phyloP scores from a whole-genome alignment of 2,888 invertebrate genomes.

The Synergus gifuensis region DNA sequence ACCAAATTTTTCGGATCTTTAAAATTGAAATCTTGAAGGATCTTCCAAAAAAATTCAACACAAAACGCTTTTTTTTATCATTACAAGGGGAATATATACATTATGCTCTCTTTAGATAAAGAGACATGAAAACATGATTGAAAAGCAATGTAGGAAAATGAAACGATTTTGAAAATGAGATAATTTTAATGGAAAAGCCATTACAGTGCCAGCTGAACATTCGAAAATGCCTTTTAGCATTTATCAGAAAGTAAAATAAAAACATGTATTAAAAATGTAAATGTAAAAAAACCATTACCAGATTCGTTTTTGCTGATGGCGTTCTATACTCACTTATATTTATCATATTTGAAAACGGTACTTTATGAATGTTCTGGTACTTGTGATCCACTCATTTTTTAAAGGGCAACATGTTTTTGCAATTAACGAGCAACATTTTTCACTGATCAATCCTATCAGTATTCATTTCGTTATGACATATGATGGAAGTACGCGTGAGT shows the following conservation, averaged over 20 bases:
- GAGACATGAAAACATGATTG: not conserved
- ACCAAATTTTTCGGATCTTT: not conserved
- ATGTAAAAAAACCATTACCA: slow-evolving; percentile 5
- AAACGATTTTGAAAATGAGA: not conserved
- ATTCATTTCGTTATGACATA: not conserved
- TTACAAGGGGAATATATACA: not conserved
- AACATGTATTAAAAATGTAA: slow-evolving; percentile 22
- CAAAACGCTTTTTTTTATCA: not conserved
- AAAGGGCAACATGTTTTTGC: slow-evolving; percentile 19
- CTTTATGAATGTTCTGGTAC: not conserved
- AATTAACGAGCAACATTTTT: slow-evolving; percentile 25
- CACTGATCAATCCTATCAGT: not conserved
- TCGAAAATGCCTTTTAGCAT: not conserved
- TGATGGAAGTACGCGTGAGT: not conserved
- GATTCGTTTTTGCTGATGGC: slow-evolving; percentile 20
- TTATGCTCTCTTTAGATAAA: not conserved
- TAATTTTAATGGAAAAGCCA: not conserved
- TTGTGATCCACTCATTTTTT: not conserved
- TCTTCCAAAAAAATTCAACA: not conserved
- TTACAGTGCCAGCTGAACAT: not conserved
- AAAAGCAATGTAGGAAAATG: not conserved
- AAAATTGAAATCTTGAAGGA: not conserved
- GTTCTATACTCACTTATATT: slow-evolving; percentile 8
- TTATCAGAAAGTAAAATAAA: not conserved
- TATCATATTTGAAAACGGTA: not conserved